phyloP scores from a whole-genome alignment of 2,888 invertebrate genomes.

The Conchocele bisecta region DNA sequence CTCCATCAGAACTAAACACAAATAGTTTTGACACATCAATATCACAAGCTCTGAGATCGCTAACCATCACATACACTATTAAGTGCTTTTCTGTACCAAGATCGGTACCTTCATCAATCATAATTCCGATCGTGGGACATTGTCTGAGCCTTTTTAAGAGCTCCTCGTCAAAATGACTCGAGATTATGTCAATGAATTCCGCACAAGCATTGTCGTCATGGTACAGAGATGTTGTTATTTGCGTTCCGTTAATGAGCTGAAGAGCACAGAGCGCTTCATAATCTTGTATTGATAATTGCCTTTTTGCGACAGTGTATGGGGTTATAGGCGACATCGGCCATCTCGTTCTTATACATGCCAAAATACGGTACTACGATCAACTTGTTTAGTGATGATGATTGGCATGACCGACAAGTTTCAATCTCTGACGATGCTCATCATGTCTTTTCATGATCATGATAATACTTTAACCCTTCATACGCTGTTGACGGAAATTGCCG shows the following conservation, averaged over 20 bases:
- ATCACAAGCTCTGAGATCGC: slow-evolving; percentile 25
- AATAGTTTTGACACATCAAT: slow-evolving; percentile 28
- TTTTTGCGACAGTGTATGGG: slow-evolving; percentile 22
- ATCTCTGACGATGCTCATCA: too few species aligned
- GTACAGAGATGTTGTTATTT: slow-evolving; percentile 14
- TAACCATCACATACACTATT: slow-evolving; percentile 31
- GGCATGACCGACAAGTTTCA: too few species aligned
- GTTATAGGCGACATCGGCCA: too few species aligned
- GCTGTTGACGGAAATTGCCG: too few species aligned
- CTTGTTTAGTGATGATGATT: too few species aligned
- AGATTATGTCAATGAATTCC: slow-evolving; percentile 26
- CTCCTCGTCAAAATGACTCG: slow-evolving; percentile 8
- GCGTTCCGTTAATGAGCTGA: slow-evolving; percentile 21
- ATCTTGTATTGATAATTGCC: too few species aligned
- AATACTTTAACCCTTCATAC: too few species aligned
- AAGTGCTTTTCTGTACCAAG: slow-evolving; percentile 32
- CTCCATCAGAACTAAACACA: slow-evolving; percentile 40
- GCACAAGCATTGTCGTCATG: slow-evolving; percentile 26
- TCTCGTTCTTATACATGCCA: too few species aligned
- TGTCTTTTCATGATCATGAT: too few species aligned
- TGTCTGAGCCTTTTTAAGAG: slow-evolving; percentile 22
- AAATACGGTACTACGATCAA: too few species aligned
- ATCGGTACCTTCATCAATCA: slow-evolving; percentile 39
- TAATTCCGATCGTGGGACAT: slow-evolving; percentile 22
- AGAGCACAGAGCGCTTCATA: slow-evolving; percentile 6